These are phyloP conservation scores for Achlya flavicornis DNA, from an alignment of 2,888 invertebrate genomes.

Conservation along the genomic window DNA sequence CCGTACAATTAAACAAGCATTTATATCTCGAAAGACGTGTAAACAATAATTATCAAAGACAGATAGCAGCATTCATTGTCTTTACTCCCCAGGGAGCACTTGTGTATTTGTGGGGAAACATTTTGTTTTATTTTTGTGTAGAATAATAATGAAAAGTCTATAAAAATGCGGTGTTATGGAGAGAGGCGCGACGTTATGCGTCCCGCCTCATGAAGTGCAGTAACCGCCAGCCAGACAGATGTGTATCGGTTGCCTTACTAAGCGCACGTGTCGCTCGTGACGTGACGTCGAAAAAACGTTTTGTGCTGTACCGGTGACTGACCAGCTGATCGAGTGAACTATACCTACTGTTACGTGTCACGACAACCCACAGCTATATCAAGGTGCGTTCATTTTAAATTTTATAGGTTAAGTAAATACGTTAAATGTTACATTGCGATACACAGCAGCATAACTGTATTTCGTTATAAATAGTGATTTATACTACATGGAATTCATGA, in stretches of 20 bases:
- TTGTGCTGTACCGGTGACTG: constrained; percentile 29
- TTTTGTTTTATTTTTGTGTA: constrained; percentile 16
- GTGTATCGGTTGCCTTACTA: constrained; percentile 48
- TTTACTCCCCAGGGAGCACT: constrained; percentile 49
- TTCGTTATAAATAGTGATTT: constrained; percentile 11
- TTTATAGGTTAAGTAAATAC: constrained; percentile 14
- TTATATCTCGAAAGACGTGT: constrained; percentile 34
- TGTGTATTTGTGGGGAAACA: constrained; percentile 46
- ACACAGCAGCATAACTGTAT: constrained; percentile 3
- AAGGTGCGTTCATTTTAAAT: constrained; percentile 26
- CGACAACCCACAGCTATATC: not conserved
- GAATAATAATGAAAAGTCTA: constrained; percentile 27
- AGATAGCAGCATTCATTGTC: constrained; percentile 54
- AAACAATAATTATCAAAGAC: constrained; percentile 43
- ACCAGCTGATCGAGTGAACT: constrained; percentile 53
- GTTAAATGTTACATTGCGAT: not conserved
- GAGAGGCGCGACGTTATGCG: constrained; percentile 67
- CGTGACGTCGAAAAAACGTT: constrained; percentile 24
- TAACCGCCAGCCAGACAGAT: constrained; percentile 38
- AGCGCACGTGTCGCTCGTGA: constrained; percentile 43
- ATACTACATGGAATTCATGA: constrained; percentile 39
- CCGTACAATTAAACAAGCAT: constrained; percentile 38
- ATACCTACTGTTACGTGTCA: not conserved
- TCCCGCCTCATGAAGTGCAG: constrained; percentile 52
- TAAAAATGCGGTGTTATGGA: constrained; percentile 70